Base-by-base conservation (phyloP, 2,797 vertebrate species). In the Paramormyrops hopkinsi region DNA sequence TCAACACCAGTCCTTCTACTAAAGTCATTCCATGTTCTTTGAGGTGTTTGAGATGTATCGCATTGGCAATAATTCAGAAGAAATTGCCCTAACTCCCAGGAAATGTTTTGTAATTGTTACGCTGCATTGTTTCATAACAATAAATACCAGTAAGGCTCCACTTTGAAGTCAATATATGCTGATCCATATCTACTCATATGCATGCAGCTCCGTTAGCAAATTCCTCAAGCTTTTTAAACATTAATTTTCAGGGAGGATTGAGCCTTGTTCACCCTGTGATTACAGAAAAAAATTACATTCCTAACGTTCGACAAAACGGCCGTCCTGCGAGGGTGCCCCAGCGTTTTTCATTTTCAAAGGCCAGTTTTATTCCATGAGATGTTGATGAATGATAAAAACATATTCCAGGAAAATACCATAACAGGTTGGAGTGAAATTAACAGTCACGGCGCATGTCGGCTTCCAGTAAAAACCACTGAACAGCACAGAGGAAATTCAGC, bases 361-460 rank as follows among this genome's bases (percentile, higher is more conserved):
- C 19, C 50, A 50, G 29, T 54, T 89, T 73, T 79, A 44, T 82
- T 54, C 22, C 12, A 83, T 29, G 37, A 50, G 65, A 89, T 48
- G 33, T 54, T 83, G 89, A 88, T 19, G 50, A 33, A 88, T 65
- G 25, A 85, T 88, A 88, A 88, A 84, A 88, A 59, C 51, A 84
- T 9, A 53, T 50, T 88, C 76, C 76, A 65, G 76, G 87, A 88
- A 88, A 88, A 46, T 88, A 76, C 41, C n/a, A 85, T 56, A 51
- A 62, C 25, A 79, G 73, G 89, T 56, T 84, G 33, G 8, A 25
- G 19, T 4, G n/a, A 51, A 82, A 48, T 88, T 50, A 59, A 59
- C 50, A 48, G 65, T 17, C 51, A 54, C 29, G 33, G 41, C 8
- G 6, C 19, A 37, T 65, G 50, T 22, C 3, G 46, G 19, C 51